Evolutionary conservation across 53 echinoderm and acorn worm species (phyloP).

Genomic region (Actinopyga echinites): DNA sequence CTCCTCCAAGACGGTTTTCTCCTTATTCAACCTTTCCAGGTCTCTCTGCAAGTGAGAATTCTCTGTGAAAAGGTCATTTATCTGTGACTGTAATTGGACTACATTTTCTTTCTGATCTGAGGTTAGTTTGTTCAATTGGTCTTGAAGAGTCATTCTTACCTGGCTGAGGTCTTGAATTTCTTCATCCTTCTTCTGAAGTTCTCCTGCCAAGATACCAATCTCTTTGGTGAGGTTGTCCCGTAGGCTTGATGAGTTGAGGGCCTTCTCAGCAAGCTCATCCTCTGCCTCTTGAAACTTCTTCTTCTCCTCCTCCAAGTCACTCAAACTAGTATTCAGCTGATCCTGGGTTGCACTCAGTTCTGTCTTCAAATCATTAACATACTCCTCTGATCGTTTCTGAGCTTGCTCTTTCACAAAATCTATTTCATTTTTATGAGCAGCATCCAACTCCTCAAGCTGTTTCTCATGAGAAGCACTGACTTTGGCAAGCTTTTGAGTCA

Average conservation of each 20-base stretch:
- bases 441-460: conserved; percentile 69
- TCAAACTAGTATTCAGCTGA: conserved; percentile 42
- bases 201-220: conserved; percentile 29
- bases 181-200: conserved; percentile 46
- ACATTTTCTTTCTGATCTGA: conserved; percentile 33
- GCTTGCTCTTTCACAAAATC: conserved; percentile 44
- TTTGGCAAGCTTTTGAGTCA: conserved; percentile 70
- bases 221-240: conserved; percentile 50
- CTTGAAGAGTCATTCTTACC: conserved; percentile 46
- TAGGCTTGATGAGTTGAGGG: conserved; percentile 15
- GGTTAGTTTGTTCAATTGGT: conserved; percentile 44
- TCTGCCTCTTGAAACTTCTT: conserved; percentile 45
- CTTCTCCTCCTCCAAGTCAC: conserved; percentile 58
- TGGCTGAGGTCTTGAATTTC: conserved; percentile 48
- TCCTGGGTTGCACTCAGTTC: conserved; percentile 56
- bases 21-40: conserved; percentile 50
- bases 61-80: conserved; percentile 51
- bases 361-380: conserved; percentile 7
- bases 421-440: conserved; percentile 57
- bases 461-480: conserved; percentile 53
- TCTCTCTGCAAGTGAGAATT: conserved; percentile 39
- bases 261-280: conserved; percentile 36
- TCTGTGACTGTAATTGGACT: conserved; percentile 30
- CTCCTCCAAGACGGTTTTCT: conserved; percentile 47
- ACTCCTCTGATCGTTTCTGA: conserved; percentile 39